A percentile compares a stretch with the other conserved stretches of the same genome.
These are phyloP conservation scores for Venusia cambrica DNA, from an alignment of 2,888 invertebrate species.

Conservation along the genomic window DNA sequence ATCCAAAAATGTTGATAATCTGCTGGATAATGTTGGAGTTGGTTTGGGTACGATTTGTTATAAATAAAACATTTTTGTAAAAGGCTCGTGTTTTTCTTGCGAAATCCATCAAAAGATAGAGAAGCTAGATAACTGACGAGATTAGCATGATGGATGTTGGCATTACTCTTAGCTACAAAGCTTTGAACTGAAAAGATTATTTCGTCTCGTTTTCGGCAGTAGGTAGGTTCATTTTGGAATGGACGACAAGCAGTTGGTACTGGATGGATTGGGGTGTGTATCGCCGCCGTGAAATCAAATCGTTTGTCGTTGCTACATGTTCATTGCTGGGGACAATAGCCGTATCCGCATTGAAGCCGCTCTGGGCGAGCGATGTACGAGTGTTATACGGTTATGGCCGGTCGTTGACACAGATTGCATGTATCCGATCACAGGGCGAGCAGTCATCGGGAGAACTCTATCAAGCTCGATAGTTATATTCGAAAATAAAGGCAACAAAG, in stretches of 20 bases:
- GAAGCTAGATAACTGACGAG: slow-evolving; percentile 20
- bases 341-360: slow-evolving; percentile 5
- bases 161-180: slow-evolving; percentile 18
- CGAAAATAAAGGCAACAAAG: no score
- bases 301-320: slow-evolving; percentile 7
- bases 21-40: slow-evolving; percentile 39
- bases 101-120: slow-evolving; percentile 16
- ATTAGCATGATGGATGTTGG: slow-evolving; percentile 26
- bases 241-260: slow-evolving; percentile 13
- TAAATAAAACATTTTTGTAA: slow-evolving; percentile 48
- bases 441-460: slow-evolving; percentile 4
- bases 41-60: slow-evolving; percentile 58
- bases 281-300: slow-evolving; percentile 12
- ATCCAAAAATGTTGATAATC: no score
- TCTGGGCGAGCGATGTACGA: slow-evolving; percentile 13
- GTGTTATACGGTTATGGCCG: slow-evolving; percentile 1
- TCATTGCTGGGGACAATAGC: slow-evolving; percentile 18
- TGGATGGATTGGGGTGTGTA: slow-evolving; percentile 8
- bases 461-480: background rate
- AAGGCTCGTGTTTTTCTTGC: slow-evolving; percentile 24
- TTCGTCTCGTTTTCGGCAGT: slow-evolving; percentile 8
- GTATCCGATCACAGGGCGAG: slow-evolving; percentile 5
- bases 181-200: slow-evolving; percentile 10
- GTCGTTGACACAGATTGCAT: slow-evolving; percentile 8
- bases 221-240: slow-evolving; percentile 14